Evolutionary conservation across 2,113 vertebrate species (phyloP), one percentile per base, ranked within the genome.

Genomic region (Thamnaconus septentrionalis): DNA sequence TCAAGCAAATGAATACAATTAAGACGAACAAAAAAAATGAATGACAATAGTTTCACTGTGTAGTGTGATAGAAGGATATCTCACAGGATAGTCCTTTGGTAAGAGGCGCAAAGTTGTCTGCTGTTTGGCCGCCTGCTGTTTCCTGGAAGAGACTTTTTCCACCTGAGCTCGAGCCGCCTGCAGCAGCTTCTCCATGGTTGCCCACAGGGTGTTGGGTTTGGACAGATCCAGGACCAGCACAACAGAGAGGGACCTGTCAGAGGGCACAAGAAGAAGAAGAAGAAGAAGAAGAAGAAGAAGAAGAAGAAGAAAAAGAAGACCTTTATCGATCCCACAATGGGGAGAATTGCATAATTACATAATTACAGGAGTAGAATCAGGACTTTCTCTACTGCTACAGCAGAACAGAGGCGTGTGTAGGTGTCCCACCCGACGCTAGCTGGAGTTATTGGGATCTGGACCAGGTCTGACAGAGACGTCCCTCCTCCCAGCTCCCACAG

Each of bases 401-500:
- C 18, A 8, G 3, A 55, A 8, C 8, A 56, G 43, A 3, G 53
- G 45, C 12, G 3, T 49, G 44, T 50, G 31, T 41, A 31, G 42
- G 8, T 41, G 9, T 64, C 88, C 81, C 73, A 97, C 97, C 91
- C 84, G 77, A 97, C 62, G 56, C 85, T 93, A 61, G 86, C 83
- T 69, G 85, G 79, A 45, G 92, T 95, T 69, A 98, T 92, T 39
- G 96, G 94, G 75, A 98, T 92, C 82, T 87, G 91, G 70, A 95
- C 90, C 46, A 99, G 91, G 73, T 98, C 96, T 82, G 93, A 81
- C 55, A 99, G 87, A 3, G 93, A 98, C 0, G 91, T 96, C 61
- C 97, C 97, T 75, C 95, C 95, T 74, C 96, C 97, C 60, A 98
- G 87, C 83, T 99, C 97, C 97, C 97, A 99, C 72, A 98, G 90